A percentile compares a stretch with the other conserved stretches of the same genome.
Conservation (phyloP, 2,113 vertebrate species). For the Chrysochloris asiatica region DNA sequence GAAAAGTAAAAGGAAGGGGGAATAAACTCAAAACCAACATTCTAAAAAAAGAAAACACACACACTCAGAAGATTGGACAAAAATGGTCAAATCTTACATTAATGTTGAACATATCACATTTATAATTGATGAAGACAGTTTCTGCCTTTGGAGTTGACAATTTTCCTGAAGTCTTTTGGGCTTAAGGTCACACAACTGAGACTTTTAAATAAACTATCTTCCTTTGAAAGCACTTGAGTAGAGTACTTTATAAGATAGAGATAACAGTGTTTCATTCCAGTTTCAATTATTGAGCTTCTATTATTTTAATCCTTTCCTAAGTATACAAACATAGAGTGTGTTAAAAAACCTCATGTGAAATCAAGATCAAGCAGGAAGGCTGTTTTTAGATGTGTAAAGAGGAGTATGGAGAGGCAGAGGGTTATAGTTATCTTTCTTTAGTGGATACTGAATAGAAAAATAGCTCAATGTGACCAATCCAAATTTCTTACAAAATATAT, state of each 20-base stretch:
- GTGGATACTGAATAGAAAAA: not conserved
- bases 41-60: no score
- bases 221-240: not conserved
- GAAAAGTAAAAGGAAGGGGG: constrained; percentile 39
- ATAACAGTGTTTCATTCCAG: not conserved
- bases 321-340: not conserved
- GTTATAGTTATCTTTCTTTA: not conserved
- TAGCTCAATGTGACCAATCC: not conserved
- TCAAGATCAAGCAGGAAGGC: not conserved
- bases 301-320: not conserved
- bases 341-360: not conserved
- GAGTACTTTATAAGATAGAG: not conserved
- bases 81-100: constrained; percentile 70
- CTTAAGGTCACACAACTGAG: constrained; percentile 62
- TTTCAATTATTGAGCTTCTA: not conserved
- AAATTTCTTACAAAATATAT: not conserved
- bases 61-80: not conserved
- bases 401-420: not conserved
- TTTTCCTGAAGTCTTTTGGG: constrained; percentile 59
- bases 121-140: constrained; percentile 44
- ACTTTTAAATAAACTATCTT: constrained; percentile 53
- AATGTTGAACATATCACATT: constrained; percentile 74
- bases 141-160: constrained; percentile 58
- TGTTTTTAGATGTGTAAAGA: not conserved
- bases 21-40: not conserved